phyloP scores from a whole-genome alignment of 2,888 invertebrate genomes.

The Taenaris catops region DNA sequence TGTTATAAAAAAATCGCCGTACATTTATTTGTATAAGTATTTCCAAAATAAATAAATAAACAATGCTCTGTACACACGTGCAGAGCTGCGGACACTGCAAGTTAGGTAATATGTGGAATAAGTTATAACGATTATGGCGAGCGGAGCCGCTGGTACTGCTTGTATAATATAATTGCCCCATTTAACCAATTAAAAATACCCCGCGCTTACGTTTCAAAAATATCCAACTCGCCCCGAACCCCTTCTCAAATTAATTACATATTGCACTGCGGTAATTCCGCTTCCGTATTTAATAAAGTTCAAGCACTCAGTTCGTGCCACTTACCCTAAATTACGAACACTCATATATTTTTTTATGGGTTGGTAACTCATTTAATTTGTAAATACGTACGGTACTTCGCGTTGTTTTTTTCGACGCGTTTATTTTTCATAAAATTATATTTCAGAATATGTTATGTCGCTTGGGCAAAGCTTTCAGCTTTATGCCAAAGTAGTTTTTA shows the following conservation, averaged over 20 bases:
- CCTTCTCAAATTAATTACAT: slow-evolving; percentile 23
- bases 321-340: slow-evolving; percentile 27
- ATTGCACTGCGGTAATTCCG: slow-evolving; percentile 22
- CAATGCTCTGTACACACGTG: no score
- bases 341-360: slow-evolving; percentile 24
- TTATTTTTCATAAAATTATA: slow-evolving; percentile 16
- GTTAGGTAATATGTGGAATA: no score
- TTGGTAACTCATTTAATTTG: slow-evolving; percentile 24
- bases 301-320: slow-evolving; percentile 22
- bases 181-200: slow-evolving; percentile 3
- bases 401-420: slow-evolving; percentile 16
- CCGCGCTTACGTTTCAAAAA: slow-evolving; percentile 2
- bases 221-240: slow-evolving; percentile 6
- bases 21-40: no score
- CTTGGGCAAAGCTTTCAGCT: slow-evolving; percentile 10
- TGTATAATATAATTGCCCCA: background rate
- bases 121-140: no score
- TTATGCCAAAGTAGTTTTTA: slow-evolving; percentile 3
- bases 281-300: slow-evolving; percentile 25
- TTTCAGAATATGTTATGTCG: slow-evolving; percentile 4
- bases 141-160: no score
- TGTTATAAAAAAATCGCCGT: no score
- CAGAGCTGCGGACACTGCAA: no score
- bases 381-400: slow-evolving; percentile 15
- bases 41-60: no score